Conservation (phyloP, 2,888 invertebrate species). For the Patella ulyssiponensis region DNA sequence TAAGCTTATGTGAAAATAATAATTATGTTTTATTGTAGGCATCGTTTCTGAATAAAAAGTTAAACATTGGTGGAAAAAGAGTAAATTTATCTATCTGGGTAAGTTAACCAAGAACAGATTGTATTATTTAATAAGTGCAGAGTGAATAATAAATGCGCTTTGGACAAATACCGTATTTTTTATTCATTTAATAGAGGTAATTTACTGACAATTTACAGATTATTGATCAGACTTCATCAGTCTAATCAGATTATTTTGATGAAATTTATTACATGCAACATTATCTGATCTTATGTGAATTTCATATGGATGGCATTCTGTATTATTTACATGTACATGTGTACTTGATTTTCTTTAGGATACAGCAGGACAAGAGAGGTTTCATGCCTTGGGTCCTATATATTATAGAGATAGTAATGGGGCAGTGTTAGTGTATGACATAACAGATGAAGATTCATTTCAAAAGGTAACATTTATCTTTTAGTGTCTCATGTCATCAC, state of each 20-base stretch:
- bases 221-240: no score
- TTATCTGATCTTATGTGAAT: no score
- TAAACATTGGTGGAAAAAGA: constrained; percentile 90
- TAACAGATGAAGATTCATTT: constrained; percentile 97
- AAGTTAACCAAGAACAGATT: constrained; percentile 40
- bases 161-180: no score
- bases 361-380: constrained; percentile 97
- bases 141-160: no score
- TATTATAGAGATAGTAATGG: constrained; percentile 98
- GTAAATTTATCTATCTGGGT: constrained; percentile 94
- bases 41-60: constrained; percentile 93
- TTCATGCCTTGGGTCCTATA: constrained; percentile 97
- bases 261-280: no score
- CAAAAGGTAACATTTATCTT: constrained; percentile 80
- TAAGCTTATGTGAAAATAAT: constrained; percentile 6
- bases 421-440: constrained; percentile 97
- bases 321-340: no score
- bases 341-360: constrained; percentile 75
- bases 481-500: neutral
- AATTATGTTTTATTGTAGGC: constrained; percentile 78
- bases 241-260: no score
- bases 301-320: no score
- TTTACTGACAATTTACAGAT: no score
- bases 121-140: no score
- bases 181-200: no score